Evolutionary conservation across 2,797 vertebrate species (phyloP), one percentile per base, ranked within the genome.

Genomic region (Rousettus madagascariensis): DNA sequence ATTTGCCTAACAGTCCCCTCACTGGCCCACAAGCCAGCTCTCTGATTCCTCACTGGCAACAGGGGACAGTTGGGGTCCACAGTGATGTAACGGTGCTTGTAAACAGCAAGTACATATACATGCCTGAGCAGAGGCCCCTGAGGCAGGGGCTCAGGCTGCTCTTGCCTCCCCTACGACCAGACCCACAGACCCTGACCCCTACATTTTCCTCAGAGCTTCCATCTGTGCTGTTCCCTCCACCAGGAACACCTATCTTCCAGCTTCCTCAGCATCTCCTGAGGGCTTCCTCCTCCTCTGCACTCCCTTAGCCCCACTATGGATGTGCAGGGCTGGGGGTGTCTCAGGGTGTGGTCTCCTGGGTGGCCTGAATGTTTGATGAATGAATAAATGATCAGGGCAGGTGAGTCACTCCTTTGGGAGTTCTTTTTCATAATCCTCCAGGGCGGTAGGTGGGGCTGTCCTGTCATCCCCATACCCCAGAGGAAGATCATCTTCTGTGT

Each of bases 301-400:
- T 20, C 1, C 38, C 24, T 57, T 38, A 65, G 36, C 28, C n/a
- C 41, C 17, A 2, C 49, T 33, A 7, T 16, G 49, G 53, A 6
- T 46, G 63, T n/a, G 16, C 20, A 49, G 24, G 6, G 16, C 98
- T 43, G 98, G 99, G 98, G 99, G 99, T 0, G 63, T 77, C 61
- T 98, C 63, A 11, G 41, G 98, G 98, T n/a, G 97, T 90, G 6
- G 97, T 98, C 87, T 98, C 10, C 69, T 98, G 97, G 36, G 43
- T 96, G 49, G 57, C 61, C 68, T 17, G 16, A 75, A 59, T 66
- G n/a, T 86, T 72, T 90, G 72, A 61, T 19, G 33, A 66, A 8
- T 69, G 63, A 82, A 41, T 33, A 74, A 63, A 28, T 2, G 6
- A 49, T 17, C 5, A 8, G 49, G 63, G 30, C 24, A 17, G 16